Percentiles rank a stretch among this genome's conserved stretches.
These are phyloP conservation scores for Seladonia tumulorum DNA, from an alignment of 2,888 invertebrate species.

Conservation along the genomic window DNA sequence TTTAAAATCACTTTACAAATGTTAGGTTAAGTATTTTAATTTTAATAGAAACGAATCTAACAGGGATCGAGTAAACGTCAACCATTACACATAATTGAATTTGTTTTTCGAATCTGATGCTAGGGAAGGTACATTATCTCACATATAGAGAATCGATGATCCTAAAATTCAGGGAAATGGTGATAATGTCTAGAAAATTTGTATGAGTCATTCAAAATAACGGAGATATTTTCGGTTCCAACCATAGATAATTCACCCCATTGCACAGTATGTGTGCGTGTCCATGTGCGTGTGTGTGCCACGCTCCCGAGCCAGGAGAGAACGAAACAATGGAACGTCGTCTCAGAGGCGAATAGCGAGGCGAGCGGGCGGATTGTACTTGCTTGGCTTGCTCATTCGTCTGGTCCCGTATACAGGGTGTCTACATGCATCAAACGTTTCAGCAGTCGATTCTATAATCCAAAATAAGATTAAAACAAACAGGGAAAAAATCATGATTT, in stretches of 20 bases:
- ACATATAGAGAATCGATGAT: background rate
- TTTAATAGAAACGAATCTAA: background rate
- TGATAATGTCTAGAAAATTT: background rate
- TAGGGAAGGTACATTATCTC: background rate
- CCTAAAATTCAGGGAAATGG: background rate
- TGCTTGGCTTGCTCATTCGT: slow-evolving; percentile 41
- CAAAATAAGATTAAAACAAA: background rate
- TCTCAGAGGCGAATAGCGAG: slow-evolving; percentile 46
- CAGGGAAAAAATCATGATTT: background rate
- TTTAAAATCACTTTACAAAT: no score
- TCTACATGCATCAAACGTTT: background rate
- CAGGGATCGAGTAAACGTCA: background rate
- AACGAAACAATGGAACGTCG: slow-evolving; percentile 67
- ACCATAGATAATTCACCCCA: background rate
- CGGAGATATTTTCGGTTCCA: background rate
- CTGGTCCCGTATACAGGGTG: slow-evolving; percentile 19
- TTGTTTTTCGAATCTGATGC: background rate
- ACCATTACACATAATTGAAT: background rate
- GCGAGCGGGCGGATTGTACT: slow-evolving; percentile 46
- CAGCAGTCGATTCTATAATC: background rate
- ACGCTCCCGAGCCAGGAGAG: slow-evolving; percentile 57
- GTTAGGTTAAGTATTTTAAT: no score
- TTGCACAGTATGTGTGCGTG: slow-evolving; percentile 8
- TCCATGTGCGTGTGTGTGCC: slow-evolving; percentile 22
- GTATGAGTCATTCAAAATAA: background rate